phyloP scores from a whole-genome alignment of 2,797 vertebrate genomes.

The Danio jaintianensis region DNA sequence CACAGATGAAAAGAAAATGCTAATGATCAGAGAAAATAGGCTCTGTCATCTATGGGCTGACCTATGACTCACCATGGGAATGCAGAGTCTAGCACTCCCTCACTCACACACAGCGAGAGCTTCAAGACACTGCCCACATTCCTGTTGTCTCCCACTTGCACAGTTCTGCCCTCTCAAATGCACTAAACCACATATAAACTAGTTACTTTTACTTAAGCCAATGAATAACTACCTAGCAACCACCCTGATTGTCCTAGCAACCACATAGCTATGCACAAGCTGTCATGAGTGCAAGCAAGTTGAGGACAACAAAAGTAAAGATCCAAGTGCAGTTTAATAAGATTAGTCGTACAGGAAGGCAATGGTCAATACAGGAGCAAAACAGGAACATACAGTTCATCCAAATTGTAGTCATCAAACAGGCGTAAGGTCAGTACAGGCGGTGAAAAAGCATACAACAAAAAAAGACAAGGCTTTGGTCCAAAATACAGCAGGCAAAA shows the following conservation, averaged over 20 bases:
- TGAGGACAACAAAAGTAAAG: too few relatives aligned
- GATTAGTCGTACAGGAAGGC: too few relatives aligned
- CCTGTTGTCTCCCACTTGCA: slow-evolving; percentile 26
- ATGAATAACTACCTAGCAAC: not conserved
- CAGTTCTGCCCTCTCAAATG: not conserved
- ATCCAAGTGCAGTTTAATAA: too few relatives aligned
- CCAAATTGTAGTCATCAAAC: too few relatives aligned
- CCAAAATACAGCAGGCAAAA: too few relatives aligned
- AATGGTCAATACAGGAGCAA: too few relatives aligned
- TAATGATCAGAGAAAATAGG: slow-evolving; percentile 55
- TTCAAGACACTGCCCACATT: slow-evolving; percentile 36
- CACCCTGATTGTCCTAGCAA: not conserved
- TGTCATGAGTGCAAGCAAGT: too few relatives aligned
- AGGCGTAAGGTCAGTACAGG: too few relatives aligned
- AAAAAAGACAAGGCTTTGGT: not conserved
- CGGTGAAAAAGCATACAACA: not conserved
- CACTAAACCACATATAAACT: slow-evolving; percentile 21
- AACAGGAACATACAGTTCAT: too few relatives aligned
- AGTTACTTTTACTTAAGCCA: not conserved
- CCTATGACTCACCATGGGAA: slow-evolving; percentile 58
- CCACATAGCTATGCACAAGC: not conserved
- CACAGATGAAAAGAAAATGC: slow-evolving; percentile 51
- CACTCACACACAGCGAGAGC: not conserved
- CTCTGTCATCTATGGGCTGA: slow-evolving; percentile 41
- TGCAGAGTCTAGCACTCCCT: slow-evolving; percentile 53